These are phyloP conservation scores for Pyralis farinalis DNA, from an alignment of 2,888 invertebrate genomes.

Conservation along the genomic window DNA sequence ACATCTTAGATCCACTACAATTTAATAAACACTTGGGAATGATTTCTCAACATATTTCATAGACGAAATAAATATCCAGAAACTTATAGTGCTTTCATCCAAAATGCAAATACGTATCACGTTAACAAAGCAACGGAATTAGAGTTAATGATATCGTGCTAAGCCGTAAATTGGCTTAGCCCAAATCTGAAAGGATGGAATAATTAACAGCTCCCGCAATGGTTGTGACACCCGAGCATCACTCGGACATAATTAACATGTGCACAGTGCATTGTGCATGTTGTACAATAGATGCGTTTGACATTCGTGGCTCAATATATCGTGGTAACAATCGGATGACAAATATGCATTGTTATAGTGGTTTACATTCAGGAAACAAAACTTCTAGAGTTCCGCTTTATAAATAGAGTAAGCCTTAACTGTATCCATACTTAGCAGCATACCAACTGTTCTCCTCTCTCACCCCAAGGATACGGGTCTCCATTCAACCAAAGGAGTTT, in stretches of 20 bases:
- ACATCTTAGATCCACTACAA: too few species aligned
- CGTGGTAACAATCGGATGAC: constrained; percentile 7
- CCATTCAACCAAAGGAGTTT: too few species aligned
- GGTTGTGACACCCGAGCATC: constrained; percentile 49
- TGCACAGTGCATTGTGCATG: constrained; percentile 33
- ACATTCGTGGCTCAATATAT: constrained; percentile 7
- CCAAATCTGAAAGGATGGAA: not conserved
- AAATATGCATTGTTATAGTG: constrained; percentile 3
- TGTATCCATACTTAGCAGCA: too few species aligned
- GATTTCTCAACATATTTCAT: too few species aligned
- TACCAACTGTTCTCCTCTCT: too few species aligned
- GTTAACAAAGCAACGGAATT: not conserved
- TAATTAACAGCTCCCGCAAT: constrained; percentile 44
- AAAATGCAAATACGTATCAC: constrained; percentile 1
- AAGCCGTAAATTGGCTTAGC: not conserved
- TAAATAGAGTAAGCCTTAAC: too few species aligned
- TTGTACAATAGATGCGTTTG: constrained; percentile 31
- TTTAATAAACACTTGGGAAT: too few species aligned
- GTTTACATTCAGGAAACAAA: too few species aligned
- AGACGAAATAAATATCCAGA: not conserved
- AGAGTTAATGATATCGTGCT: not conserved
- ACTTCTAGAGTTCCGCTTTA: too few species aligned
- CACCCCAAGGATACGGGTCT: too few species aligned
- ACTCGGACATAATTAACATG: constrained; percentile 58
- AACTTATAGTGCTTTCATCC: not conserved